A percentile compares a stretch with the other conserved stretches of the same genome.
Conservation (phyloP, 2,888 invertebrate species). For the Halocaridina rubra region DNA sequence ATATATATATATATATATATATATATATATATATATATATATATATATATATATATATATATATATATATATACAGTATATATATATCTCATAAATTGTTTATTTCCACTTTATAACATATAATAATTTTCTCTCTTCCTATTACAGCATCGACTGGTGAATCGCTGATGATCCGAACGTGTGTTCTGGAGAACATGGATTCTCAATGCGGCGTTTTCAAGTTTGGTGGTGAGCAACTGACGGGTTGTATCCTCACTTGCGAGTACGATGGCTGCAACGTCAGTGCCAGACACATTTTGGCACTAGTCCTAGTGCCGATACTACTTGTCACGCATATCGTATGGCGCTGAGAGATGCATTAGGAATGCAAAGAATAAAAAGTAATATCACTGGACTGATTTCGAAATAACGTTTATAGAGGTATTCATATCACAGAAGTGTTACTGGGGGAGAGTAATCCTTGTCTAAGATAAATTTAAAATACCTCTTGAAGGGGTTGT, state of each 20-base stretch:
- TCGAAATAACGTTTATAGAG: too few species aligned
- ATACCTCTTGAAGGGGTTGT: too few species aligned
- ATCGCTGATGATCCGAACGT: conserved; percentile 70
- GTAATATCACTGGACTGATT: too few species aligned
- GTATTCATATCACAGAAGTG: too few species aligned
- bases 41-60: not conserved
- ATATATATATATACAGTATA: not conserved
- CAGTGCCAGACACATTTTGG: conserved; percentile 45
- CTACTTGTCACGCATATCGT: not conserved
- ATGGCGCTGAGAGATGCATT: not conserved
- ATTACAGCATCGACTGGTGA: conserved; percentile 67
- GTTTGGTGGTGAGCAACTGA: conserved; percentile 69
- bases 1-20: not conserved
- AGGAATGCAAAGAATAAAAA: too few species aligned
- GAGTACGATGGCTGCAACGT: conserved; percentile 71
- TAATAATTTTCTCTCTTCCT: not conserved
- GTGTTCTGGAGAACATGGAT: conserved; percentile 71
- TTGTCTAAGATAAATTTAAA: too few species aligned
- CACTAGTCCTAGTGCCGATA: not conserved
- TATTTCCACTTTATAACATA: not conserved
- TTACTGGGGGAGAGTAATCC: too few species aligned
- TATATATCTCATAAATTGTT: not conserved
- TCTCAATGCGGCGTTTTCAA: conserved; percentile 72
- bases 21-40: not conserved
- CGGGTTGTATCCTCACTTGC: conserved; percentile 72